Evolutionary conservation across 2,113 vertebrate species (phyloP), one percentile per base, ranked within the genome.

Genomic region (Seriola dumerili): DNA sequence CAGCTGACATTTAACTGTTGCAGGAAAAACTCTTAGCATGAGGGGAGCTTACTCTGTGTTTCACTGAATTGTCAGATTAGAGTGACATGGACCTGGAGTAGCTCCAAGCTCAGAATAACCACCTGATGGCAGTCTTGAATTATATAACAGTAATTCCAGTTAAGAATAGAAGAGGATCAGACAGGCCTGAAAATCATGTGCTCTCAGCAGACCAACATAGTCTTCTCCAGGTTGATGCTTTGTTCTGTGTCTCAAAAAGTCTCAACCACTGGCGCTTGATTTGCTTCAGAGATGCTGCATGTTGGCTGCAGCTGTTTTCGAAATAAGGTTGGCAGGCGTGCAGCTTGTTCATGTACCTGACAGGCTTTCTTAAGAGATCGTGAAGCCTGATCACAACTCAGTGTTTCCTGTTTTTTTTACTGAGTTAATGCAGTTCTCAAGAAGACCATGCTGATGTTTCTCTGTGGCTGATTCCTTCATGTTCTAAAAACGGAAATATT

Each of bases 81-180:
- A 65, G 25, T 57, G 69, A 80, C 42, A 14, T 50, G 4, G 29
- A 52, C 34, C 61, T 42, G 2, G 71, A 74, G 25, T 17, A 38
- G 48, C 75, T 52, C 0, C 29, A 3, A 76, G 0, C 74, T 55
- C 62, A 76, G 32, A 91, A 77, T 88, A 83, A 57, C 92, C 93
- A 93, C 85, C 78, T 88, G 94, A 87, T 91, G 94, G 92, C 94
- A 91, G 86, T 74, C 75, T 92, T 85, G 91, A 92, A 81, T 86
- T 88, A 52, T 87, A 61, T 83, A 34, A 17, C 65, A 44, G 76
- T 50, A 69, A 73, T 75, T 80, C 54, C 0, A 36, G 34, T 76
- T 78, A 63, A 62, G 46, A 81, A 65, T 57, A 81, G 55, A 63
- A 66, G 21, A 59, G 72, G 72, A 76, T 88, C 76, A 81, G 78